A percentile compares a stretch with the other conserved stretches of the same genome.
Evolutionary conservation across 2,113 vertebrate genomes (phyloP).

Genomic region (Eurypyga helias): DNA sequence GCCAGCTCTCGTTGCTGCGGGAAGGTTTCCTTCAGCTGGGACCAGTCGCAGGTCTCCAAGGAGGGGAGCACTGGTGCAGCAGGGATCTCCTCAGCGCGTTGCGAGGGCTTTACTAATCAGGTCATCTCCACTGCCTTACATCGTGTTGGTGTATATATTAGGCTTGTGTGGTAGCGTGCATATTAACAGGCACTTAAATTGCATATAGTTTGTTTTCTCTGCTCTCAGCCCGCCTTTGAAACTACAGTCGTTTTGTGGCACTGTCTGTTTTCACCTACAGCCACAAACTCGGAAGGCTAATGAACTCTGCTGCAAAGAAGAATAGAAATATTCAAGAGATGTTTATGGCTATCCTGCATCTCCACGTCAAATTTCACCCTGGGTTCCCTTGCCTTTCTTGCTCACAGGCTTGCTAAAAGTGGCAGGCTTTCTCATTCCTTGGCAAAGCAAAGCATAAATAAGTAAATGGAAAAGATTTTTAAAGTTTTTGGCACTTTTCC

Average conservation of each 20-base stretch:
- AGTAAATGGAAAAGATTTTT: background rate
- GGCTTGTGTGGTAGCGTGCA: background rate
- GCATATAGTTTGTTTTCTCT: background rate
- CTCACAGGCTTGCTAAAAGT: conserved; percentile 27
- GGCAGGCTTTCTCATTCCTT: background rate
- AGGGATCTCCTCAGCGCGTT: conserved; percentile 52
- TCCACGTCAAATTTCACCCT: background rate
- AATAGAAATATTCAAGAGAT: background rate
- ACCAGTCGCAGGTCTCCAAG: conserved; percentile 66
- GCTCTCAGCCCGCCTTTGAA: conserved; percentile 16
- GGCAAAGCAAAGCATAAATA: background rate
- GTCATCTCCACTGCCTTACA: conserved; percentile 24
- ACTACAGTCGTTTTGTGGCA: background rate
- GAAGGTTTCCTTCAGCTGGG: conserved; percentile 65
- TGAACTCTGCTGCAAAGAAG: background rate
- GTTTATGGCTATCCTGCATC: background rate
- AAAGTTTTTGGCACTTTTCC: background rate
- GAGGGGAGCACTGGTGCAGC: conserved; percentile 38
- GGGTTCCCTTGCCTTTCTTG: background rate
- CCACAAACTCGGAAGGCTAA: background rate
- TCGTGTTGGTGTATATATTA: background rate
- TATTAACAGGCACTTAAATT: background rate
- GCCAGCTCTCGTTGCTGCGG: conserved; percentile 33
- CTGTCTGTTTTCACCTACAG: background rate
- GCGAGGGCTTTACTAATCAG: background rate